Conservation (phyloP, 2,888 invertebrate genomes). For the Latrodectus elegans region DNA sequence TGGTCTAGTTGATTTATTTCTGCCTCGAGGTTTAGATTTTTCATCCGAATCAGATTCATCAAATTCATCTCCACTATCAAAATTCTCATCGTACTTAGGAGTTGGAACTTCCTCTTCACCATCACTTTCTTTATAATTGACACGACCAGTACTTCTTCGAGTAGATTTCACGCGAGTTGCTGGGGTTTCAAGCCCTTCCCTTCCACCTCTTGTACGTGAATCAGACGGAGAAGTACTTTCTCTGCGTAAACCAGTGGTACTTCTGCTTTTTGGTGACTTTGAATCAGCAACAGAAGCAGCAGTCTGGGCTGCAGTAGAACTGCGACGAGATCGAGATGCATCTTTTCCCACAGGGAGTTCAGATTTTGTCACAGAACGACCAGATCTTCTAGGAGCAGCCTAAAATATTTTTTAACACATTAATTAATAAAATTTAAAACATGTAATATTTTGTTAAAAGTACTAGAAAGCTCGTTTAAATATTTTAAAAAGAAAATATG, state of each 20-base stretch:
- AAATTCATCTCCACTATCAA: slow-evolving; percentile 57
- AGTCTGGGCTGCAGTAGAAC: slow-evolving; percentile 68
- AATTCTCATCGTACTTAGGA: slow-evolving; percentile 62
- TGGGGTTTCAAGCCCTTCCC: slow-evolving; percentile 46
- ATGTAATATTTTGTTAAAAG: not conserved
- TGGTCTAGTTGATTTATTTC: slow-evolving; percentile 11
- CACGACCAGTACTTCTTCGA: slow-evolving; percentile 38
- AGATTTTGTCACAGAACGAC: slow-evolving; percentile 40
- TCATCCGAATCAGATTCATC: slow-evolving; percentile 66
- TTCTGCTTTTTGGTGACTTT: slow-evolving; percentile 43
- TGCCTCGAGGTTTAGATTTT: slow-evolving; percentile 42
- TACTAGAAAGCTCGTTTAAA: not conserved
- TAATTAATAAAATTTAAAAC: too few relatives aligned
- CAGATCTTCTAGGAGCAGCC: slow-evolving; percentile 54
- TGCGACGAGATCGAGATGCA: slow-evolving; percentile 55
- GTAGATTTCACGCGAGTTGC: slow-evolving; percentile 57
- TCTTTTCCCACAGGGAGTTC: slow-evolving; percentile 26
- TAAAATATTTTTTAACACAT: slow-evolving; percentile 10
- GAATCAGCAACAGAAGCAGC: slow-evolving; percentile 68
- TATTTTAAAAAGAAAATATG: too few relatives aligned
- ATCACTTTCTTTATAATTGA: slow-evolving; percentile 69
- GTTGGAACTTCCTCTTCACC: slow-evolving; percentile 59
- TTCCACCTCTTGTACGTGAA: slow-evolving; percentile 9
- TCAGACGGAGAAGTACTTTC: slow-evolving; percentile 62
- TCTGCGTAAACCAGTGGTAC: slow-evolving; percentile 21